These are phyloP conservation scores for Colletes collaris DNA, from an alignment of 2,888 invertebrate genomes.

Conservation along the genomic window DNA sequence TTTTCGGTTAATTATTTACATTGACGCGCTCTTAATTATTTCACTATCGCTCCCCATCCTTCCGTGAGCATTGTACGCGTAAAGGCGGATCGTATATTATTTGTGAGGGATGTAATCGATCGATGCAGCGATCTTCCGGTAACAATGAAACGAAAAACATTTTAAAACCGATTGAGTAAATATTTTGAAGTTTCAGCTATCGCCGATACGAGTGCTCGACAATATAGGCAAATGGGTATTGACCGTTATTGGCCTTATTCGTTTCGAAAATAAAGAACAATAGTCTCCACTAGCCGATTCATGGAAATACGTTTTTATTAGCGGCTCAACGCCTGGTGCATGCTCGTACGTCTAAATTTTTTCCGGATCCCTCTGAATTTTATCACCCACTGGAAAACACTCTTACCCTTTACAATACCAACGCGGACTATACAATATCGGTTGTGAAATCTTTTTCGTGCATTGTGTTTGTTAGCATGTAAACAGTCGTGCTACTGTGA, in stretches of 20 bases:
- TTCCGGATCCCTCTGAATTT: not conserved
- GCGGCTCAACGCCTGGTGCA: not conserved
- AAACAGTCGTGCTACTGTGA: not conserved
- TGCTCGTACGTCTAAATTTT: slow-evolving; percentile 6
- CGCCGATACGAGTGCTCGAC: not conserved
- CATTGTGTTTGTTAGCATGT: too few relatives aligned
- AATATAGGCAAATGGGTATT: slow-evolving; percentile 19
- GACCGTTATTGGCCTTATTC: slow-evolving; percentile 23
- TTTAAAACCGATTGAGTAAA: not conserved
- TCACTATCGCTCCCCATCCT: not conserved
- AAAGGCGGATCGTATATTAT: not conserved
- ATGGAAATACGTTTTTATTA: slow-evolving; percentile 25
- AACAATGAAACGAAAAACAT: slow-evolving; percentile 1
- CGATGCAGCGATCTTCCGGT: not conserved
- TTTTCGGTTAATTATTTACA: slow-evolving; percentile 26
- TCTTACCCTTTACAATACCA: not conserved
- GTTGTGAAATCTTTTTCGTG: not conserved
- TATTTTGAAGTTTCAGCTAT: not conserved
- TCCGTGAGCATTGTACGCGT: not conserved
- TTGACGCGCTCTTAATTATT: slow-evolving; percentile 19
- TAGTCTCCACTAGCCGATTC: not conserved
- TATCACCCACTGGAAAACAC: not conserved
- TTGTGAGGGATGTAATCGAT: not conserved
- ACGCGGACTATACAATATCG: not conserved
- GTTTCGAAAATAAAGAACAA: slow-evolving; percentile 33